Evolutionary conservation across 2,797 vertebrate species (phyloP).

Genomic region (Mormyrops attenuatus): DNA sequence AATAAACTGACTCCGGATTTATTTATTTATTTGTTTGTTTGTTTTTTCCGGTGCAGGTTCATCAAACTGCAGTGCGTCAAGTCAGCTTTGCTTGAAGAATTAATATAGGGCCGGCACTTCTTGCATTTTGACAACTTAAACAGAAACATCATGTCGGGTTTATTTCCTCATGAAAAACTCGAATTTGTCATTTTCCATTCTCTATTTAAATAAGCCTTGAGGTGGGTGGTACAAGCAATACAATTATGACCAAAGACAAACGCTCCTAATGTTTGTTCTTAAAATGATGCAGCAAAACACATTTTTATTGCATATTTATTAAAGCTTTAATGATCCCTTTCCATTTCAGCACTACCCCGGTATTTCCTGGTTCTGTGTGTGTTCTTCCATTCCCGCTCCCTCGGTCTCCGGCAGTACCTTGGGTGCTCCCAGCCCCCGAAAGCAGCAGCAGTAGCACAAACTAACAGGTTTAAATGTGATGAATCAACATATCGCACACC

Average conservation of each 20-base stretch:
- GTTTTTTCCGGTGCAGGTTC: not conserved
- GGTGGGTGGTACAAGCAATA: not conserved
- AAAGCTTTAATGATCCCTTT: not conserved
- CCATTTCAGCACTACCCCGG: not conserved
- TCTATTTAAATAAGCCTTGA: not conserved
- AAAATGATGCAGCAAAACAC: not conserved
- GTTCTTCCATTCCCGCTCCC: not conserved
- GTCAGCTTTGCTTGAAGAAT: not conserved
- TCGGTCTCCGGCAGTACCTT: not conserved
- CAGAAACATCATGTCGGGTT: not conserved
- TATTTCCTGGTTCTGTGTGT: not conserved
- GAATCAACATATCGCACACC: conserved; percentile 61
- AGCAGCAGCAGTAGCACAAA: conserved; percentile 25
- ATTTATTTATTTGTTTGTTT: not conserved
- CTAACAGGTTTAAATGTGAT: conserved; percentile 63
- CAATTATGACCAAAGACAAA: not conserved
- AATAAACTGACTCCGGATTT: not conserved
- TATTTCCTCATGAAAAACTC: not conserved
- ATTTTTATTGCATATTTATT: not conserved
- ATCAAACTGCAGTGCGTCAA: not conserved
- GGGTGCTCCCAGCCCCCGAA: not conserved
- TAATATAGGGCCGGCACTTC: not conserved
- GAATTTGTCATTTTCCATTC: not conserved
- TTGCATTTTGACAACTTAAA: conserved; percentile 6
- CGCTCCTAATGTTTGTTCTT: not conserved